These are phyloP conservation scores for Bellardia bayeri DNA, from an alignment of 2,888 invertebrate species.

Conservation along the genomic window DNA sequence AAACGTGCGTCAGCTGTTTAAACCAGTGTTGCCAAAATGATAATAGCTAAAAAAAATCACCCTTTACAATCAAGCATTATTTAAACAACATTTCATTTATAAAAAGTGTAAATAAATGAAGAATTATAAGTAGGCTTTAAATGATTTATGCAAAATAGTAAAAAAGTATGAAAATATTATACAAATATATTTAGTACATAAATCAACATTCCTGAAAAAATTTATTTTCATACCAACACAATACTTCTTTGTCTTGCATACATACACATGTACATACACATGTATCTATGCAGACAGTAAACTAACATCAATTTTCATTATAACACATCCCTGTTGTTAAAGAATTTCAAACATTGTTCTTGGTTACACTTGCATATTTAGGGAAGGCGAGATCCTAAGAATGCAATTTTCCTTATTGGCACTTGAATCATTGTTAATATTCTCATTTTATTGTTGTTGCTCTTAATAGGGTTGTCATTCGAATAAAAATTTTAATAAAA, in stretches of 20 bases:
- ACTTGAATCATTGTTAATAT: neutral
- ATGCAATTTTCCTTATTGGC: constrained; percentile 48
- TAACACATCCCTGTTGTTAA: constrained; percentile 1
- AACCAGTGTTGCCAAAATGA: too few relatives aligned
- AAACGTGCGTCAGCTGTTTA: too few relatives aligned
- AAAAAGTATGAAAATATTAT: neutral
- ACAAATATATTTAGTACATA: neutral
- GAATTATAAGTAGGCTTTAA: neutral
- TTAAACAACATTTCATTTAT: neutral
- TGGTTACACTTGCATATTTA: constrained; percentile 28
- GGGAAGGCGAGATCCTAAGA: neutral
- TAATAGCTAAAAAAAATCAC: too few relatives aligned
- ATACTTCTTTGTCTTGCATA: neutral
- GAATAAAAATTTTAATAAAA: too few relatives aligned
- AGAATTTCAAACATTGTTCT: constrained; percentile 16
- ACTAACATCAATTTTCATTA: constrained; percentile 48
- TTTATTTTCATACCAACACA: neutral
- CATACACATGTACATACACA: neutral
- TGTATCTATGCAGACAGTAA: constrained; percentile 8
- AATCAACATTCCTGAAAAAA: neutral
- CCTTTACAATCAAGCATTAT: neutral
- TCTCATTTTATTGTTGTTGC: neutral
- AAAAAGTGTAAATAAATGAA: too few relatives aligned
- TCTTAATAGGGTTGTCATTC: neutral
- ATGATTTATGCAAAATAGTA: neutral